Evolutionary conservation across 2,797 vertebrate species (phyloP), one percentile per base, ranked within the genome.

Genomic region (Channa striata): DNA sequence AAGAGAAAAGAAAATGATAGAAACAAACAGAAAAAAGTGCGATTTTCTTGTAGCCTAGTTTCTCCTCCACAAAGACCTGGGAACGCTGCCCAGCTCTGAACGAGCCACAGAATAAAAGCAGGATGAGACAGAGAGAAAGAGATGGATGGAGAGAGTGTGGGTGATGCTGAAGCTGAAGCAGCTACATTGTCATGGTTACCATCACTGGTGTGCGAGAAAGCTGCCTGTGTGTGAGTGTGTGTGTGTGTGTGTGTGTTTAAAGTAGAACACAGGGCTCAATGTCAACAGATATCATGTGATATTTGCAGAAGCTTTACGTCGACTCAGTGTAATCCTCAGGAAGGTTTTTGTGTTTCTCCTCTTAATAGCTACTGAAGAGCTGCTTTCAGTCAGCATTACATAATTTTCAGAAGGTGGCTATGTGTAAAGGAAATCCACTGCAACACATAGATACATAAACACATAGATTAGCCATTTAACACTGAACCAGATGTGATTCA

Each of bases 171-270:
- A 83, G 86, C 82, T 83, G 80, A 81, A 87, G 86, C 83, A 82
- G 87, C 81, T 83, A 72, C 80, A 91, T 91, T 78, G 91, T 90
- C 91, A 92, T 92, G 89, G 89, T 92, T 91, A 92, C 91, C 85
- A 84, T 70, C 33, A 19, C 64, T 40, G 62, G 54, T 66, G 67
- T 83, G 78, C 73, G 71, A 68, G 43, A 73, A 71, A 68, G 51
- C 72, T 70, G 68, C 49, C 10, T 36, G 49, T 13, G 17, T 20
- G 3, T 59, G 56, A 44, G 23, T 72, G 59, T 60, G 40, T 62
- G 25, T 72, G 51, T 64, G 39, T 44, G 47, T 53, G 20, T 44
- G 49, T 39, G 48, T 61, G 37, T 69, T 58, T 61, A 65, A 78
- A 81, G 67, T 64, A 66, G 64, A 83, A 63, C 58, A 59, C 68